These are phyloP conservation scores for Idaea dimidiata DNA, from an alignment of 2,888 invertebrate genomes.

Conservation along the genomic window DNA sequence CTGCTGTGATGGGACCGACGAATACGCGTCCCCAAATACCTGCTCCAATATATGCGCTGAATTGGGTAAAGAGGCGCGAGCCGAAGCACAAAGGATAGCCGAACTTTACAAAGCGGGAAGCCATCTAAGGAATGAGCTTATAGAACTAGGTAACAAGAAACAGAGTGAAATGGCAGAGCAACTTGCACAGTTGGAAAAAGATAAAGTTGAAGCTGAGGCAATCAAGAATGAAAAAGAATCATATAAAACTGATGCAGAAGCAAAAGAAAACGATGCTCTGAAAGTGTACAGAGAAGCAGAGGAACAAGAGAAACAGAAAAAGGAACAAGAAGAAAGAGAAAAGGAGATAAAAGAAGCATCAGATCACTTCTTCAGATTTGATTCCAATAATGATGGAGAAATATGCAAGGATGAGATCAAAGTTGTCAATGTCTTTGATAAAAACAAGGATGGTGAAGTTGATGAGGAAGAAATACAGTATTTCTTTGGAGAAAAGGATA, in stretches of 20 bases:
- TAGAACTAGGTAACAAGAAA: slow-evolving; percentile 87
- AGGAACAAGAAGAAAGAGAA: slow-evolving; percentile 80
- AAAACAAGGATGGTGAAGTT: slow-evolving; percentile 93
- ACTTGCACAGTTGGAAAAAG: slow-evolving; percentile 85
- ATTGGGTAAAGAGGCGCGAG: slow-evolving; percentile 87
- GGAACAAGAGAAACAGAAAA: slow-evolving; percentile 81
- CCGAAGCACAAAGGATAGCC: slow-evolving; percentile 85
- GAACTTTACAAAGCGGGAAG: slow-evolving; percentile 90
- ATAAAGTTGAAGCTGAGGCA: slow-evolving; percentile 88
- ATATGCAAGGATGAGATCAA: slow-evolving; percentile 86
- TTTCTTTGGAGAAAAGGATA: slow-evolving; percentile 85
- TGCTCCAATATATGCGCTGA: slow-evolving; percentile 92
- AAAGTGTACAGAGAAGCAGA: slow-evolving; percentile 87
- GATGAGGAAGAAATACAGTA: slow-evolving; percentile 92
- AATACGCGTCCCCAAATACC: slow-evolving; percentile 83
- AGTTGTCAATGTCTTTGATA: slow-evolving; percentile 90
- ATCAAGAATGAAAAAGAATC: slow-evolving; percentile 88
- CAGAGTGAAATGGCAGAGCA: slow-evolving; percentile 87
- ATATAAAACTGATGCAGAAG: slow-evolving; percentile 86
- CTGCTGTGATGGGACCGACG: slow-evolving; percentile 95
- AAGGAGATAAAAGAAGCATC: slow-evolving; percentile 83
- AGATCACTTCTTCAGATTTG: slow-evolving; percentile 88
- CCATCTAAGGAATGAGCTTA: slow-evolving; percentile 86
- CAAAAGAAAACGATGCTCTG: slow-evolving; percentile 86
- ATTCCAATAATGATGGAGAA: slow-evolving; percentile 89